A percentile compares a stretch with the other conserved stretches of the same genome.
Conservation (phyloP, 64 coral and sea anemone species). For the Porites australiensis region DNA sequence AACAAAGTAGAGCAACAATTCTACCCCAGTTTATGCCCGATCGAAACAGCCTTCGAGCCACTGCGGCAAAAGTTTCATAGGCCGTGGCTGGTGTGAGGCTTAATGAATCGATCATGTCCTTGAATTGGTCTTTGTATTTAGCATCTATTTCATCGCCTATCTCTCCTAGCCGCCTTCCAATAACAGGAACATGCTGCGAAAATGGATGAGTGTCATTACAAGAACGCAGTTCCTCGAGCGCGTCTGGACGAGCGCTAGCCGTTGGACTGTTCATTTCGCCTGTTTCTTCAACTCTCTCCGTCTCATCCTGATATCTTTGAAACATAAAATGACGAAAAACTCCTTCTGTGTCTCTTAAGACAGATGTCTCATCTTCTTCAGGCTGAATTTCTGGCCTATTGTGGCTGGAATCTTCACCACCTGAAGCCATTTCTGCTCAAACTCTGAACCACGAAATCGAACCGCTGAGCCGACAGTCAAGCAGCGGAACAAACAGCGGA, state of each 20-base stretch:
- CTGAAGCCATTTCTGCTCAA: slow-evolving; percentile 81
- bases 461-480: background rate
- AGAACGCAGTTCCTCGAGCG: slow-evolving; percentile 94
- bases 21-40: slow-evolving; percentile 96
- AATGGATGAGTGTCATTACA: slow-evolving; percentile 73
- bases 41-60: slow-evolving; percentile 91
- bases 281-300: slow-evolving; percentile 65
- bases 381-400: slow-evolving; percentile 58
- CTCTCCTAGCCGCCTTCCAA: slow-evolving; percentile 93
- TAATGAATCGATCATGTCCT: slow-evolving; percentile 96
- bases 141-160: slow-evolving; percentile 98
- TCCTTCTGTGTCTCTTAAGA: slow-evolving; percentile 79
- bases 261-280: slow-evolving; percentile 68
- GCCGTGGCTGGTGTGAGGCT: slow-evolving; percentile 86
- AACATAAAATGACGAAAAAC: slow-evolving; percentile 96
- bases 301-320: slow-evolving; percentile 85
- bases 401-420: slow-evolving; percentile 44
- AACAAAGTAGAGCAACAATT: slow-evolving; percentile 92
- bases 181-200: slow-evolving; percentile 79
- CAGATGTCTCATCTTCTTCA: slow-evolving; percentile 77
- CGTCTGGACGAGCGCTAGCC: slow-evolving; percentile 80
- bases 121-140: slow-evolving; percentile 97
- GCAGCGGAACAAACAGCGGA: background rate
- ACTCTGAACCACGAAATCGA: background rate
- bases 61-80: slow-evolving; percentile 92